Evolutionary conservation across 2,113 vertebrate species (phyloP), one percentile per base, ranked within the genome.

Genomic region (Hemiscyllium ocellatum): DNA sequence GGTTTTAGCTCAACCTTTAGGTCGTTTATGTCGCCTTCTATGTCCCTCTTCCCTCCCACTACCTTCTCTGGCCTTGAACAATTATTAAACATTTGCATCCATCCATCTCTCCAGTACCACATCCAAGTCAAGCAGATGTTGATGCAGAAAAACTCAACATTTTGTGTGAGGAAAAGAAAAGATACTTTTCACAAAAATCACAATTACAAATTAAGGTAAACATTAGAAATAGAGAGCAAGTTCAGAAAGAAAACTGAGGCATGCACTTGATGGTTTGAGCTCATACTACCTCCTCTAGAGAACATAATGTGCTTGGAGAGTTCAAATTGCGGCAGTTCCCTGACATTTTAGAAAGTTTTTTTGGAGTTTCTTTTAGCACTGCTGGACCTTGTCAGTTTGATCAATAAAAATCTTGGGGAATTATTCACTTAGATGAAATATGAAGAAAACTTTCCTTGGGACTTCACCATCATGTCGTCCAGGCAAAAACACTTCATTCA

Each of bases 71-170:
- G 20, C 13, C 61, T 93, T 93, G 89, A 61, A 93, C 89, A 66
- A 93, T 90, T 61, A 93, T 93, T 93, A 93, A 93, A 93, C 89
- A 93, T 93, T 93, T 33, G 37, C 89, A 93, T 93, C 89, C 66
- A 61, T 93, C 66, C 37, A 61, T 61, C 61, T 66, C 33, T 93
- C 61, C 89, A 68, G 37, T 93, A 6, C 61, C 89, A 93, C 17
- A 42, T 66, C 33, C 89, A 93, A 17, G 33, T 66, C 89, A 42
- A 93, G 66, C 89, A 93, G 61, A 93, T 93, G 89, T 37, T 68
- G 89, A 66, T 93, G 61, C 33, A 66, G 89, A 33, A 68, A 66
- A n/a, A 93, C 20, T 66, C 66, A 93, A 66, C 29, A 93, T 37
- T 93, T 93, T 93, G 22, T 66, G 29, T 66, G n/a, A 33, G 5